phyloP scores from a whole-genome alignment of 1,140 invertebrate genomes.

The Zaprionus davidi region DNA sequence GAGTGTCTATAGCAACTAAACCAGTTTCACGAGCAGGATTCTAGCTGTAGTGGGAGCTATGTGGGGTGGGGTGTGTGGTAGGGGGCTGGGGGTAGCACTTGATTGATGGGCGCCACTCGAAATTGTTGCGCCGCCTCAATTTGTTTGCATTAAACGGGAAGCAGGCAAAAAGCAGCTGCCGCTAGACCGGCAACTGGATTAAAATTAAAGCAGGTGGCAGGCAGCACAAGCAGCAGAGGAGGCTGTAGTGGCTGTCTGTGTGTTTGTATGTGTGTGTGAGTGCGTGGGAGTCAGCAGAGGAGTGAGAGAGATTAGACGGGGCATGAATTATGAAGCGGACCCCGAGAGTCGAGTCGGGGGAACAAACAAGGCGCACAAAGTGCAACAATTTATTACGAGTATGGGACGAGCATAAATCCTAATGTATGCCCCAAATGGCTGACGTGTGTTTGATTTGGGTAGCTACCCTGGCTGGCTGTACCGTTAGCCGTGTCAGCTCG shows the following conservation, averaged over 20 bases:
- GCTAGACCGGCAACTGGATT: slow-evolving; percentile 13
- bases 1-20: slow-evolving; percentile 14
- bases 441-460: slow-evolving; percentile 48
- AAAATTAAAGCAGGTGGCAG: slow-evolving; percentile 36
- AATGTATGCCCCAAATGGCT: slow-evolving; percentile 26
- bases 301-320: slow-evolving; percentile 1
- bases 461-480: neutral
- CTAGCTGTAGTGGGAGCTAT: neutral
- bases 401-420: slow-evolving; percentile 50
- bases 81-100: slow-evolving; percentile 13
- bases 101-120: slow-evolving; percentile 63
- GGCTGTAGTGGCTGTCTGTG: neutral
- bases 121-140: slow-evolving; percentile 57
- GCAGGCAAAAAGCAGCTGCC: slow-evolving; percentile 17
- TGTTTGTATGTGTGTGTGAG: neutral
- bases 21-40: neutral
- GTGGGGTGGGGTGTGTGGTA: neutral
- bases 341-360: slow-evolving; percentile 9
- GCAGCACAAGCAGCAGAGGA: slow-evolving; percentile 11
- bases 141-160: slow-evolving; percentile 55
- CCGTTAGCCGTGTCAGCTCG: neutral
- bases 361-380: slow-evolving; percentile 27
- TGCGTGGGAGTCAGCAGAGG: neutral
- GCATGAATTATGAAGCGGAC: slow-evolving; percentile 57
- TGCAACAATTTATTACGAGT: slow-evolving; percentile 61